phyloP scores from a whole-genome alignment of 2,888 invertebrate species.

The Lamproptera curius region DNA sequence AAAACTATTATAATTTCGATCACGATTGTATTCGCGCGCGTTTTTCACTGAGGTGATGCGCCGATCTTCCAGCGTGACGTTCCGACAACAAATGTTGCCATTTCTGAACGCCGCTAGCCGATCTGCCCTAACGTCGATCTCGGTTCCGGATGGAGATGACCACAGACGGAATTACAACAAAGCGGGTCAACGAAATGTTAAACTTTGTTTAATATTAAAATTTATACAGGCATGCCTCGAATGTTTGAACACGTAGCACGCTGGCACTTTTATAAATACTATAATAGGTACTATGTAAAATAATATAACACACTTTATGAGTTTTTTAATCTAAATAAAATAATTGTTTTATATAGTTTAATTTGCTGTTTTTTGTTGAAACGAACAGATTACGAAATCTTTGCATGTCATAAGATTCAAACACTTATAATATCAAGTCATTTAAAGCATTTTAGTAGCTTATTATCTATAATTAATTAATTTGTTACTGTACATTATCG shows the following conservation, averaged over 20 bases:
- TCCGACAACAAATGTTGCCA: constrained; percentile 22
- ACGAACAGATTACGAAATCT: too few species aligned
- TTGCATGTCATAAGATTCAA: too few species aligned
- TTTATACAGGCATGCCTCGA: constrained; percentile 14
- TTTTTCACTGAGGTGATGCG: constrained; percentile 14
- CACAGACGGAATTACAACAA: constrained; percentile 25
- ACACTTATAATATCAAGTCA: too few species aligned
- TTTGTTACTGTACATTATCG: too few species aligned
- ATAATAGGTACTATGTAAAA: constrained; percentile 1
- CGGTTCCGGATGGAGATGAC: constrained; percentile 24
- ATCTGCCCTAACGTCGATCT: constrained; percentile 18
- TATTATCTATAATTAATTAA: too few species aligned
- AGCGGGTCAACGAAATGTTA: constrained; percentile 26
- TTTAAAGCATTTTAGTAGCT: too few species aligned
- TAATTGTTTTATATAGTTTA: too few species aligned
- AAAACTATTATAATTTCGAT: background rate
- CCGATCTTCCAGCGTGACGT: constrained; percentile 21
- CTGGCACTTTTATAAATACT: background rate
- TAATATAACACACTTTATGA: background rate
- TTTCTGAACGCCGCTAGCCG: constrained; percentile 17
- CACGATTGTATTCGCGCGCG: constrained; percentile 23
- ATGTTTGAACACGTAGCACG: constrained; percentile 1
- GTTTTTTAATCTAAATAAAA: too few species aligned
- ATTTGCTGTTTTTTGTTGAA: too few species aligned
- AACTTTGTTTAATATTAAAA: constrained; percentile 23